Evolutionary conservation across 2,797 vertebrate species (phyloP).

Genomic region (Neomorphus geoffroyi): DNA sequence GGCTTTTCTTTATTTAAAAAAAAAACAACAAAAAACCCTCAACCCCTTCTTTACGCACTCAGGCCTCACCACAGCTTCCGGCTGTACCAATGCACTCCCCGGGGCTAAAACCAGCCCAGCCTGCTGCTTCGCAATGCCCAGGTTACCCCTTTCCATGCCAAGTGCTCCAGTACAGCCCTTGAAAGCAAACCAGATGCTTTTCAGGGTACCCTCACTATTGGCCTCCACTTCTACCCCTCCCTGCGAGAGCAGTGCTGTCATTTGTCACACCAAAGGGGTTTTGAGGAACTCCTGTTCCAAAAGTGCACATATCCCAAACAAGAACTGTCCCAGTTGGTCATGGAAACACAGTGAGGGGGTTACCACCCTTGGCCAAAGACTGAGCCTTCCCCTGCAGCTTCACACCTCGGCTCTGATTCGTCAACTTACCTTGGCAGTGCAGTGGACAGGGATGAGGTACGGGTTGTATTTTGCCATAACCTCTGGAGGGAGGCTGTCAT

Average conservation of each 20-base stretch:
- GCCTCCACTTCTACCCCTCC: not conserved
- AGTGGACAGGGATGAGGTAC: constrained; percentile 86
- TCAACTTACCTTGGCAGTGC: constrained; percentile 85
- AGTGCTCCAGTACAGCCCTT: not conserved
- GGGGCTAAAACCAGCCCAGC: not conserved
- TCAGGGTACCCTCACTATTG: not conserved
- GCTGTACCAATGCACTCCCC: rapidly evolving
- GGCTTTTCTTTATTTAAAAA: not conserved
- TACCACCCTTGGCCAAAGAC: not conserved
- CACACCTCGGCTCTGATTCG: rapidly evolving
- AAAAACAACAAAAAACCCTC: too few relatives aligned
- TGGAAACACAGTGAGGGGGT: not conserved
- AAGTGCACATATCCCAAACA: not conserved
- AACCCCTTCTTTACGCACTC: rapidly evolving
- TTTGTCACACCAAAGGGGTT: not conserved
- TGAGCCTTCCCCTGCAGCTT: not conserved
- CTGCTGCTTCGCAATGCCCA: not conserved
- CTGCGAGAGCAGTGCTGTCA: not conserved
- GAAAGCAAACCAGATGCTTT: not conserved
- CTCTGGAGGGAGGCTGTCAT: constrained; percentile 68
- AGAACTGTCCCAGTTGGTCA: not conserved
- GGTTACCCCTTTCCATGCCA: not conserved
- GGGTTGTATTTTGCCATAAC: constrained; percentile 47
- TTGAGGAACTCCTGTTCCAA: not conserved
- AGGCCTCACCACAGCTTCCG: not conserved